These are phyloP conservation scores for Cantharis rufa DNA, from an alignment of 2,888 invertebrate species.

Conservation along the genomic window DNA sequence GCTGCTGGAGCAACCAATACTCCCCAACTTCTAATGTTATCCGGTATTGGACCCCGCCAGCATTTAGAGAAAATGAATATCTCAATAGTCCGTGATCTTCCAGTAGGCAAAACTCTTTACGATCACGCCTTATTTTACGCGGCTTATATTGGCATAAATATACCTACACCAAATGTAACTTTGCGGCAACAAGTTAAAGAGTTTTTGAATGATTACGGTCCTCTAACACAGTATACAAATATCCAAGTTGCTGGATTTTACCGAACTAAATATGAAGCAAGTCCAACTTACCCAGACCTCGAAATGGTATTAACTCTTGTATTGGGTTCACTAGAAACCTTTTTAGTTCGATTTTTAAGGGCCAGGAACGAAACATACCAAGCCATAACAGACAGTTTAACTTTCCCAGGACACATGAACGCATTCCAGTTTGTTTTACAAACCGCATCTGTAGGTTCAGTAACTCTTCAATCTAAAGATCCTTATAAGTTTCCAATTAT, in stretches of 20 bases:
- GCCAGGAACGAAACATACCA: not conserved
- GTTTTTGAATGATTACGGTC: slow-evolving; percentile 32
- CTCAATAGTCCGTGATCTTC: slow-evolving; percentile 64
- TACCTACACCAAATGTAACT: slow-evolving; percentile 52
- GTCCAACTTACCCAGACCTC: not conserved
- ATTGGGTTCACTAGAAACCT: not conserved
- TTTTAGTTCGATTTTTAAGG: not conserved
- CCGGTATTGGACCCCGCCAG: slow-evolving; percentile 66
- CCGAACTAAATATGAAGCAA: not conserved
- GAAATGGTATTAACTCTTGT: not conserved
- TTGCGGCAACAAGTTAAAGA: slow-evolving; percentile 56
- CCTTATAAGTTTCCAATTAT: slow-evolving; percentile 64
- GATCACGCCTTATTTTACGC: slow-evolving; percentile 69
- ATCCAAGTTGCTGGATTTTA: not conserved
- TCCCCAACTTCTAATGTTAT: slow-evolving; percentile 67
- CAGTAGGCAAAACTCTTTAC: slow-evolving; percentile 75
- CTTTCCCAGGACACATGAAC: not conserved
- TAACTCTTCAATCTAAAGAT: not conserved
- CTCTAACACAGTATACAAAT: not conserved
- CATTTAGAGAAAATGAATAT: slow-evolving; percentile 60
- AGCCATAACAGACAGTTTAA: not conserved
- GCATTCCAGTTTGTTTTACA: not conserved
- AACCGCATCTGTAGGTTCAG: not conserved
- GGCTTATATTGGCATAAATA: slow-evolving; percentile 61
- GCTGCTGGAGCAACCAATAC: slow-evolving; percentile 66